Percentiles rank a stretch among this genome's conserved stretches.
Evolutionary conservation across 2,797 vertebrate species (phyloP).

Genomic region (Kryptopterus vitreolus): DNA sequence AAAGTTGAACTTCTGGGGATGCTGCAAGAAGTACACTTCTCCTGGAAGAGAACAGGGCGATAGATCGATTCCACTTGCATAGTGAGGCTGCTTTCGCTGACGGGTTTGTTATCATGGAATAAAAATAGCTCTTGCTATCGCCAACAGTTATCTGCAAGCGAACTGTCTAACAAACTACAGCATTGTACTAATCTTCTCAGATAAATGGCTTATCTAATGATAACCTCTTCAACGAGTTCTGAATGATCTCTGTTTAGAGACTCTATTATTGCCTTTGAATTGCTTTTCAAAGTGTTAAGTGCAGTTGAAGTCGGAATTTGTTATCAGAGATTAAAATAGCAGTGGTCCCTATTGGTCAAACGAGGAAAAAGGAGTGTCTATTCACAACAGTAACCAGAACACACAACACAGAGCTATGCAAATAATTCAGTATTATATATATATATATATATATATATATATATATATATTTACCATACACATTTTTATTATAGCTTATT

Average conservation of each 20-base stretch:
- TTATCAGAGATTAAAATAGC: neutral
- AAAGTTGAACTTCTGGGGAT: slow-evolving; percentile 70
- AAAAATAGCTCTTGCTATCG: slow-evolving; percentile 17
- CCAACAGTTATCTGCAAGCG: neutral
- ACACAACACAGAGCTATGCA: neutral
- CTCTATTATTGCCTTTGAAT: neutral
- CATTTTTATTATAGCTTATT: no score
- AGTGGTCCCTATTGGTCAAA: neutral
- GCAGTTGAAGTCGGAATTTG: neutral
- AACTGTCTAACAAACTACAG: neutral
- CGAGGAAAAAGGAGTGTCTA: neutral
- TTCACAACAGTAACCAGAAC: neutral
- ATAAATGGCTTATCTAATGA: slow-evolving; percentile 3
- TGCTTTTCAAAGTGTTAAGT: neutral
- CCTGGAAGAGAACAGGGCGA: slow-evolving; percentile 64
- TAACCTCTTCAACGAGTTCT: neutral
- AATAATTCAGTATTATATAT: no score
- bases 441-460: no score
- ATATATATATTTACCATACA: no score
- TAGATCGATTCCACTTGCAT: neutral
- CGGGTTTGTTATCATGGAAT: neutral
- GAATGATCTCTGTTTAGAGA: neutral
- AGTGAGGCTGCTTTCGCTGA: neutral
- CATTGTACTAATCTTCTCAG: slow-evolving; percentile 2
- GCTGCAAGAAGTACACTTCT: slow-evolving; percentile 78